Evolutionary conservation across 1,140 invertebrate species (phyloP), one percentile per base, ranked within the genome.

Genomic region (Trichomalopsis sarcophagae): DNA sequence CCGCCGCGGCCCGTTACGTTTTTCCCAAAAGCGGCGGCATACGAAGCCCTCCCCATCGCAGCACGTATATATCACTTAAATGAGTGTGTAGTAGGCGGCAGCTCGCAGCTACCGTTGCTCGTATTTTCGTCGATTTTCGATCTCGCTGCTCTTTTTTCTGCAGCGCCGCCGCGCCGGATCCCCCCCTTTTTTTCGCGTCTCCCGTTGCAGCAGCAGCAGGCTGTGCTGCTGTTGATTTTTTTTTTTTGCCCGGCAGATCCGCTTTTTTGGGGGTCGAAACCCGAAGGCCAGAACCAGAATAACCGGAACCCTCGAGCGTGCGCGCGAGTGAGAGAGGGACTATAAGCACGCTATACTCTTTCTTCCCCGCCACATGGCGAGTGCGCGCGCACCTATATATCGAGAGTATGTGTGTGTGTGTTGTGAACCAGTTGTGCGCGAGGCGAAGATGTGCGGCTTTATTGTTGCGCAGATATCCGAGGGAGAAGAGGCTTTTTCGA

Each of bases 281-380:
- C 78, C 84, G 85, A 86, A 89, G 87, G 83, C 87, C 87, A 89
- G 87, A 89, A 89, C 89, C 89, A 89, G 89, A 89, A 89, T 89
- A 89, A 89, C 89, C 87, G 88, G 89, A 89, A 89, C 88, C 86
- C 84, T 50, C 68, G 83, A 80, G 73, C 30, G 23, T 13, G 21
- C 14, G 50, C 3, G 50, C 17, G 50, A 75, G 74, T 6, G 77
- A 76, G 74, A 36, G 44, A 77, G 81, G 47, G 55, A 77, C 36
- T 44, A 44, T 55, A 27, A 21, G 21, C 83, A 82, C 73, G 27
- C 27, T 27, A 27, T 27, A 30, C 82, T 66, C 66, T 50, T 71
- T 33, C 30, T 30, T 71, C n/a, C 33, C 36, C 14, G 23, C 33
- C 68, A 71, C 68, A 71, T 71, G 68, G 23, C 30, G 30, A 27